These are phyloP conservation scores for Serrognathus titanus DNA, from an alignment of 2,888 invertebrate genomes.

Conservation along the genomic window DNA sequence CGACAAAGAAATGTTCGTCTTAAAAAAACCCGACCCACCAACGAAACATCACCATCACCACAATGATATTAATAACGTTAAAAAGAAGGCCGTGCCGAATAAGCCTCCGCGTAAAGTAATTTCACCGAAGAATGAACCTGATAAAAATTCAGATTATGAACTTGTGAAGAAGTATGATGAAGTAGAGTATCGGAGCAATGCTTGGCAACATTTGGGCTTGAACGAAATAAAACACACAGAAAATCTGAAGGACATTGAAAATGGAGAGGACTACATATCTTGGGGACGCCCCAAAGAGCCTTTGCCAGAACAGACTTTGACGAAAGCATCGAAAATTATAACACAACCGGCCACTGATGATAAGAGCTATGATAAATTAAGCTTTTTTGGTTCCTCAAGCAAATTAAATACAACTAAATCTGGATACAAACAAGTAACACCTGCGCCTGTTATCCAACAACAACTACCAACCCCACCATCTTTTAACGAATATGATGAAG, in stretches of 20 bases:
- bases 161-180: constrained; percentile 68
- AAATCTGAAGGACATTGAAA: constrained; percentile 42
- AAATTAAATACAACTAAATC: constrained; percentile 61
- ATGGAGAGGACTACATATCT: constrained; percentile 47
- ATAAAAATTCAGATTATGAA: constrained; percentile 48
- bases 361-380: constrained; percentile 73
- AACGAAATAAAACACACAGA: constrained; percentile 72
- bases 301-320: constrained; percentile 41
- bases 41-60: constrained; percentile 39
- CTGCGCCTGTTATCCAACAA: constrained; percentile 40
- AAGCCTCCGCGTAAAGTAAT: constrained; percentile 33
- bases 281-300: constrained; percentile 43
- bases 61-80: constrained; percentile 35
- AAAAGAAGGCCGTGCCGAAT: constrained; percentile 46
- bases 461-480: constrained; percentile 28
- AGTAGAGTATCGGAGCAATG: constrained; percentile 72
- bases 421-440: constrained; percentile 70
- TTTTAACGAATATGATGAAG: constrained; percentile 76
- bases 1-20: constrained; percentile 9
- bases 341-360: constrained; percentile 39
- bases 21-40: constrained; percentile 47
- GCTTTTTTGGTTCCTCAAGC: constrained; percentile 75
- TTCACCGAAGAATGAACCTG: constrained; percentile 18
- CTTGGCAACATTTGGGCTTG: constrained; percentile 78
- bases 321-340: constrained; percentile 55